Percentiles rank a stretch among this genome's conserved stretches.
Evolutionary conservation across 92 coral and sea anemone species (phyloP).

Genomic region (Diadumene lineata): DNA sequence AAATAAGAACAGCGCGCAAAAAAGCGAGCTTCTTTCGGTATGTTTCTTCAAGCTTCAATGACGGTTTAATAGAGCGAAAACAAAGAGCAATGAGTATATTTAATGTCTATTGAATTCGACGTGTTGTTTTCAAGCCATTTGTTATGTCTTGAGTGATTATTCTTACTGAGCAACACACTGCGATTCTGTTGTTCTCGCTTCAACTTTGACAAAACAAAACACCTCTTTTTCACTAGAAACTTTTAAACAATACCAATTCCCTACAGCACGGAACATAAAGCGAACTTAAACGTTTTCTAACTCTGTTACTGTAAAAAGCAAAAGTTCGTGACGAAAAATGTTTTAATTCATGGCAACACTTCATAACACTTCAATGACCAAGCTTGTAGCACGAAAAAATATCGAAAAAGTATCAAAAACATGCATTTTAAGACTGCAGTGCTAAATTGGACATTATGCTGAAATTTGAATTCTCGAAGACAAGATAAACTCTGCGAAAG

Average conservation of each 20-base stretch:
- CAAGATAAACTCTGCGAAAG: not conserved
- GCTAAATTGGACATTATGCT: not conserved
- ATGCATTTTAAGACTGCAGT: too few species aligned
- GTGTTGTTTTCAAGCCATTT: conserved; percentile 7
- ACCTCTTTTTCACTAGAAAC: not conserved
- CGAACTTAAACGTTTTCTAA: not conserved
- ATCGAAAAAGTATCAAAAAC: not conserved
- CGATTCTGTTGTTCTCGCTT: not conserved
- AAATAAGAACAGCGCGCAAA: too few species aligned
- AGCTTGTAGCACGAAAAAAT: too few species aligned
- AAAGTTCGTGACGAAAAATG: not conserved
- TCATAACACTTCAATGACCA: not conserved
- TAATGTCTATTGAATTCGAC: not conserved
- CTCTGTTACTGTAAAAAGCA: not conserved
- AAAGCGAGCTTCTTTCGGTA: too few species aligned
- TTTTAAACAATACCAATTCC: not conserved
- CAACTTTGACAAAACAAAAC: not conserved
- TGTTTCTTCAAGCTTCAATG: too few species aligned
- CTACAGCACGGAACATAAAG: not conserved
- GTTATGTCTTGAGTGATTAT: conserved; percentile 6
- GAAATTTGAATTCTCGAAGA: conserved; percentile 4
- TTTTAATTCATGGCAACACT: not conserved
- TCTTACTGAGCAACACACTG: not conserved
- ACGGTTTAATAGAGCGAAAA: not conserved
- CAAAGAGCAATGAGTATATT: not conserved